These are phyloP conservation scores for Drosophila funebris DNA, from an alignment of 1,140 invertebrate genomes.

Conservation along the genomic window DNA sequence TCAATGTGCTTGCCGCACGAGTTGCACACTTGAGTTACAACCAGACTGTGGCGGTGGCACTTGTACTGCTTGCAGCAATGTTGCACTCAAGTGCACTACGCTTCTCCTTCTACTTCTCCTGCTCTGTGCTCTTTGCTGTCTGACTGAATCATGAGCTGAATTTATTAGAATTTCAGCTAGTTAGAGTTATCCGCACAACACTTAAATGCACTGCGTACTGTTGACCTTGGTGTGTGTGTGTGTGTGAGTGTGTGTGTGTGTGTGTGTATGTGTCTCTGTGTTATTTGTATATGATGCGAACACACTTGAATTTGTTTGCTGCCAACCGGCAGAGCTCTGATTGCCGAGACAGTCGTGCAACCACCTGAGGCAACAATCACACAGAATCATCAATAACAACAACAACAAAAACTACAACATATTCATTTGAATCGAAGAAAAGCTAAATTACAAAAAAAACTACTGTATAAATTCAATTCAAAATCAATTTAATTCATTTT, in stretches of 20 bases:
- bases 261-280: not conserved
- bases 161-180: slow-evolving; percentile 57
- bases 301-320: slow-evolving; percentile 30
- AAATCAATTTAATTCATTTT: slow-evolving; percentile 13
- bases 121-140: slow-evolving; percentile 2
- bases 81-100: slow-evolving; percentile 31
- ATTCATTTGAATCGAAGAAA: not conserved
- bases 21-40: not conserved
- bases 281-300: slow-evolving; percentile 22
- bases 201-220: slow-evolving; percentile 66
- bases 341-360: slow-evolving; percentile 4
- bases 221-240: slow-evolving; percentile 56
- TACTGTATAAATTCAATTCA: slow-evolving; percentile 1
- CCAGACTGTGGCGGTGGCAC: not conserved
- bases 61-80: slow-evolving; percentile 59
- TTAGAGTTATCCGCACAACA: slow-evolving; percentile 51
- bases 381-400: not conserved
- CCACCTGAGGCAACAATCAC: slow-evolving; percentile 22
- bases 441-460: slow-evolving; percentile 9
- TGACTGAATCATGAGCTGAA: slow-evolving; percentile 53
- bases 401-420: slow-evolving; percentile 1
- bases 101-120: not conserved
- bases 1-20: slow-evolving; percentile 26
- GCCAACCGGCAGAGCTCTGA: slow-evolving; percentile 26
- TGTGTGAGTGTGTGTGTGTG: slow-evolving; percentile 4